These are phyloP conservation scores for Galemys pyrenaicus DNA, from an alignment of 2,113 vertebrate genomes.

Conservation along the genomic window DNA sequence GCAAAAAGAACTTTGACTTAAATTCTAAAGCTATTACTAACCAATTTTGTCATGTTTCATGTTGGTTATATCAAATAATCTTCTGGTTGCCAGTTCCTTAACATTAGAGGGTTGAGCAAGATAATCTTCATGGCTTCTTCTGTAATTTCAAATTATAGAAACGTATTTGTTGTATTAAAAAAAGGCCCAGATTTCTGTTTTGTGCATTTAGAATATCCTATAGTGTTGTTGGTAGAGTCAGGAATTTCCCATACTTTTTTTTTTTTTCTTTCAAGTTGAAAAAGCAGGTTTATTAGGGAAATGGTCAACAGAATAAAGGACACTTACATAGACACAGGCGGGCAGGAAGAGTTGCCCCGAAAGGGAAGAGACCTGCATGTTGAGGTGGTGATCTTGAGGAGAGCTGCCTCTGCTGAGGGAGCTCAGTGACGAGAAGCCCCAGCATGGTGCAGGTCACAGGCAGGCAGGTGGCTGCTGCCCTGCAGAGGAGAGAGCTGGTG, in stretches of 20 bases:
- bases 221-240: background rate
- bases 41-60: conserved; percentile 29
- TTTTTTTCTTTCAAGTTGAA: no score
- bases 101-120: conserved; percentile 44
- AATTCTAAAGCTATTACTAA: background rate
- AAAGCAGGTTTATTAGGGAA: no score
- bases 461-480: no score
- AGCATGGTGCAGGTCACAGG: no score
- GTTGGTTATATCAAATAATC: conserved; percentile 17
- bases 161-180: background rate
- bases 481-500: no score
- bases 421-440: no score
- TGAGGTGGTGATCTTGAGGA: no score
- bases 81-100: conserved; percentile 47
- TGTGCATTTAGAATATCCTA: conserved; percentile 49
- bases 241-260: conserved; percentile 41
- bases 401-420: no score
- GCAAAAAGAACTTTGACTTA: background rate
- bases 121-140: conserved; percentile 5
- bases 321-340: no score
- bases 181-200: background rate
- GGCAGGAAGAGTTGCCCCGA: no score
- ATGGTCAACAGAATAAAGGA: no score
- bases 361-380: no score
- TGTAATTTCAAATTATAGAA: conserved; percentile 29